Base-by-base conservation (phyloP, 2,888 invertebrate species). In the Stenolophus ochropezus region DNA sequence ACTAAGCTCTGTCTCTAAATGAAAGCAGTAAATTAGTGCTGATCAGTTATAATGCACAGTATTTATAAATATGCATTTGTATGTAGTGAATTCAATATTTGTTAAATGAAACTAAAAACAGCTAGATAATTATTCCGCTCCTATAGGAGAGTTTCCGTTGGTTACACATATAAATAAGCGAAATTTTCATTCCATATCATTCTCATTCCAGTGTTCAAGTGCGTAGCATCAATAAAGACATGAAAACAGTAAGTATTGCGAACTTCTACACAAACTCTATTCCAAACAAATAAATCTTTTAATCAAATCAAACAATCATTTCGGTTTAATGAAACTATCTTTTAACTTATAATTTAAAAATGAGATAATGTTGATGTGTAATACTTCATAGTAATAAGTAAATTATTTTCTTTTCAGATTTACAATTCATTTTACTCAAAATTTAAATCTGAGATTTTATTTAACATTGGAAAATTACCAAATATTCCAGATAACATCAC, bases 141-240 rank as follows among this genome's bases (percentile, higher is more conserved):
- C n/a, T 33, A 33, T 27, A 69, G 33, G 18, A 33, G 65, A 69
- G 33, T 69, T 69, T 69, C 65, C 65, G 65, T 69, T 69, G 65
- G 65, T 27, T 69, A 33, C 14, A 69, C 65, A 69, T 69, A 69
- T 69, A 69, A 69, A 69, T 69, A 69, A 33, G 27, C 65, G 20
- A 69, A 69, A 69, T 69, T 69, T 69, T 69, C 33, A 27, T 33
- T 69, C 18, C 33, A 11, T 69, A 69, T 69, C 65, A 69, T 69
- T 69, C 65, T 69, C 20, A 69, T 18, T 33, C 33, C 27, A 69
- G 65, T 69, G 65, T 21, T 69, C 33, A 33, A 69, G 65, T 69
- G 65, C 14, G 65, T 42, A 16, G 27, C 65, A 33, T 33, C 65
- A 69, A 27, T 69, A 33, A 18, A 14, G 18, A 69, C 65, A 69